Evolutionary conservation across 2,888 invertebrate species (phyloP).

Genomic region (Eulithis testata): DNA sequence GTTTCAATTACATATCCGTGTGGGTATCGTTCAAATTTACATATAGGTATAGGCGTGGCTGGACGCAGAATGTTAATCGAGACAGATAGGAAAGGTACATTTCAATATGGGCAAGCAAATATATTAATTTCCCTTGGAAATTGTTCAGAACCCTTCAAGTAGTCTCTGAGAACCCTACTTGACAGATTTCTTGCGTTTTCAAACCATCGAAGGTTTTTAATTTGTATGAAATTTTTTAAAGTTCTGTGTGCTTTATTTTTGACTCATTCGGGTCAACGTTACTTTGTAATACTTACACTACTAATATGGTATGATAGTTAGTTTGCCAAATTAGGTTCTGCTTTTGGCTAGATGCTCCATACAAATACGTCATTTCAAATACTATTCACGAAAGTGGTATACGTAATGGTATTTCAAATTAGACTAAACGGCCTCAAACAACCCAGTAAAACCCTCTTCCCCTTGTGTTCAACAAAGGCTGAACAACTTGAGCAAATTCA

Average conservation of each 20-base stretch:
- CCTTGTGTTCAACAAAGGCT: conserved; percentile 47
- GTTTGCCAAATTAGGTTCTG: background rate
- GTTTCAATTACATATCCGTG: conserved; percentile 42
- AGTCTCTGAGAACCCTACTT: background rate
- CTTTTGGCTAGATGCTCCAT: conserved; percentile 21
- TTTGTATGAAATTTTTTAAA: too few species aligned
- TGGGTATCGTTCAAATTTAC: conserved; percentile 49
- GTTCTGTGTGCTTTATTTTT: too few species aligned
- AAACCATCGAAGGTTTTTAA: background rate
- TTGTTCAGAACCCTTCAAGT: background rate
- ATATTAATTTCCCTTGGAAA: conserved; percentile 15
- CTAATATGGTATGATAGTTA: conserved; percentile 2
- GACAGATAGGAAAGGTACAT: conserved; percentile 24
- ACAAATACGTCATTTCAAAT: conserved; percentile 37
- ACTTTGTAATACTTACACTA: background rate
- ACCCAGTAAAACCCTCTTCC: conserved; percentile 42
- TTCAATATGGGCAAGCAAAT: conserved; percentile 37
- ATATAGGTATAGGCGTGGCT: conserved; percentile 41
- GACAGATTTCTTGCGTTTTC: background rate
- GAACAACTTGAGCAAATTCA: conserved; percentile 48
- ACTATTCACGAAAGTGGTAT: conserved; percentile 34
- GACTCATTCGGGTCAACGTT: background rate
- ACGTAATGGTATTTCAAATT: conserved; percentile 48
- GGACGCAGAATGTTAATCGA: conserved; percentile 37
- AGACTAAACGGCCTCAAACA: conserved; percentile 50